Evolutionary conservation across 1,140 invertebrate genomes (phyloP).

Genomic region (Drosophila nigrodunni): DNA sequence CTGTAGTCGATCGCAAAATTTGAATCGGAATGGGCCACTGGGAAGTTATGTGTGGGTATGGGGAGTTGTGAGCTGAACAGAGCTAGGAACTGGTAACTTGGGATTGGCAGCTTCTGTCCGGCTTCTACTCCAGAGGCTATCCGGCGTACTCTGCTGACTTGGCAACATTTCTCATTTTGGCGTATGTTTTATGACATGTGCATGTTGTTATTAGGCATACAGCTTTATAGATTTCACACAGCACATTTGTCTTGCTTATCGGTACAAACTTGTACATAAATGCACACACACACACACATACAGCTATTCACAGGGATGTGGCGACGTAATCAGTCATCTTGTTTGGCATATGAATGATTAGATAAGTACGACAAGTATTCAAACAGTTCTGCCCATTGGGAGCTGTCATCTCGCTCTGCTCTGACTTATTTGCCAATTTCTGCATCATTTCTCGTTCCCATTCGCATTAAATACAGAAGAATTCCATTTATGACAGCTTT

Average conservation of each 20-base stretch:
- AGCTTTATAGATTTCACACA: constrained; percentile 76
- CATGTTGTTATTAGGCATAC: constrained; percentile 57
- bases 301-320: constrained; percentile 47
- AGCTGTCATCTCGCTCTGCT: constrained; percentile 21
- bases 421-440: constrained; percentile 46
- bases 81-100: not conserved
- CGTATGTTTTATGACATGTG: constrained; percentile 73
- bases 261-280: constrained; percentile 17
- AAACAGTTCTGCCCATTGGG: constrained; percentile 26
- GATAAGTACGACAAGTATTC: constrained; percentile 50
- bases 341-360: constrained; percentile 78
- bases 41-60: not conserved
- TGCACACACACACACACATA: not conserved
- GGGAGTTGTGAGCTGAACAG: not conserved
- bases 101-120: constrained; percentile 7
- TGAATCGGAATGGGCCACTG: not conserved
- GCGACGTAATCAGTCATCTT: constrained; percentile 77
- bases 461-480: constrained; percentile 32
- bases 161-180: constrained; percentile 61
- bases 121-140: not conserved
- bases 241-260: constrained; percentile 78
- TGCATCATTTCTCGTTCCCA: constrained; percentile 60
- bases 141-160: constrained; percentile 57
- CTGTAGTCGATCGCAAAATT: constrained; percentile 9
- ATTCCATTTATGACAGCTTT: constrained; percentile 61